These are phyloP conservation scores for Megalops cyprinoides DNA, from an alignment of 2,797 vertebrate genomes.

Conservation along the genomic window DNA sequence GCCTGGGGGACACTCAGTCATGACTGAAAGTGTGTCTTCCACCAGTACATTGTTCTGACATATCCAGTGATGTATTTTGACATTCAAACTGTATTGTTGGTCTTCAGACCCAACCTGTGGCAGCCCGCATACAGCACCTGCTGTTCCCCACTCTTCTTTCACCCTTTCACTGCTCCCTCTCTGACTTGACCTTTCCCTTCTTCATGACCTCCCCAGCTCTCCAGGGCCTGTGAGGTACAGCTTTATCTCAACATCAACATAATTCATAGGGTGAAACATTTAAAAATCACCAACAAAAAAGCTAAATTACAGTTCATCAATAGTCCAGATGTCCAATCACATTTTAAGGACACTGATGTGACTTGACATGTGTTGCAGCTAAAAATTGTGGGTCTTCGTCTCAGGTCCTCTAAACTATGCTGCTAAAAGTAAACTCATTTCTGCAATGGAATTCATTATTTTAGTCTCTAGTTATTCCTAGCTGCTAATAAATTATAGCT, in stretches of 20 bases:
- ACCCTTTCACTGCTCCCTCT: slow-evolving; percentile 21
- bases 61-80: too few species aligned
- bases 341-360: not conserved
- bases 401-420: slow-evolving; percentile 8
- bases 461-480: slow-evolving; percentile 4
- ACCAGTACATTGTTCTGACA: too few species aligned
- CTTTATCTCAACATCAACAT: not conserved
- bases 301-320: too few species aligned
- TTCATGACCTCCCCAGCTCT: not conserved
- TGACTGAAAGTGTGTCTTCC: too few species aligned
- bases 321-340: too few species aligned
- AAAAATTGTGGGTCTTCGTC: not conserved
- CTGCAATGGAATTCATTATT: not conserved
- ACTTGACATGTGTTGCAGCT: not conserved
- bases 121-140: not conserved
- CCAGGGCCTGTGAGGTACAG: slow-evolving; percentile 1
- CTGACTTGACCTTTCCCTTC: not conserved
- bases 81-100: too few species aligned
- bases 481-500: slow-evolving; percentile 13
- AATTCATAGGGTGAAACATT: slow-evolving; percentile 2
- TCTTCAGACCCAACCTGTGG: not conserved
- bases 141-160: slow-evolving; percentile 22
- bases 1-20: too few species aligned
- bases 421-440: not conserved
- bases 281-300: not conserved